Percentiles rank a stretch among this genome's conserved stretches.
Evolutionary conservation across 2,797 vertebrate genomes (phyloP).

Genomic region (Sarcoramphus papa): DNA sequence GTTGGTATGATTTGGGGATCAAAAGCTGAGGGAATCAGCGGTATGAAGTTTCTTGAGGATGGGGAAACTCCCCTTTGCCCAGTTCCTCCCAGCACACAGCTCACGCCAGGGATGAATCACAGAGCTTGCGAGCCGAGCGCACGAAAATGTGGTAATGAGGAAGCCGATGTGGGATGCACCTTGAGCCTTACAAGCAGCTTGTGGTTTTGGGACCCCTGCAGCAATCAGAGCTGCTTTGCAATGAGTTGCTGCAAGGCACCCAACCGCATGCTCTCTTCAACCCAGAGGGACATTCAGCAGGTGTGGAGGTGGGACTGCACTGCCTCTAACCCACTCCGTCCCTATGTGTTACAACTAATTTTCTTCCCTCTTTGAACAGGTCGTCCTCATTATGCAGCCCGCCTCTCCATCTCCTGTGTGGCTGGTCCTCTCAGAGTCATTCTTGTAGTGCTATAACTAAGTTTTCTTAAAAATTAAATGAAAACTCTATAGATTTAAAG

Average conservation of each 20-base stretch:
- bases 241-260: background rate
- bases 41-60: background rate
- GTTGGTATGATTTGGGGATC: background rate
- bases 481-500: background rate
- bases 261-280: background rate
- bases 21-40: background rate
- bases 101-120: background rate
- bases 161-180: background rate
- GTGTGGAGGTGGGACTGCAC: background rate
- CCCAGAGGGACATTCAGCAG: background rate
- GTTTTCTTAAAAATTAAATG: slow-evolving; percentile 20
- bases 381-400: background rate
- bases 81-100: background rate
- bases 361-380: background rate
- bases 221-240: background rate
- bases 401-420: background rate
- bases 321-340: background rate
- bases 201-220: background rate
- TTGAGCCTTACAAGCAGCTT: background rate
- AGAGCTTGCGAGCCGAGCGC: background rate
- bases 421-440: background rate
- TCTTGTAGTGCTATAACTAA: background rate
- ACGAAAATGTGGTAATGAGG: background rate
- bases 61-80: background rate
- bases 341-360: background rate